Conservation (phyloP, 2,113 vertebrate species). For the Ornithorhynchus anatinus region DNA sequence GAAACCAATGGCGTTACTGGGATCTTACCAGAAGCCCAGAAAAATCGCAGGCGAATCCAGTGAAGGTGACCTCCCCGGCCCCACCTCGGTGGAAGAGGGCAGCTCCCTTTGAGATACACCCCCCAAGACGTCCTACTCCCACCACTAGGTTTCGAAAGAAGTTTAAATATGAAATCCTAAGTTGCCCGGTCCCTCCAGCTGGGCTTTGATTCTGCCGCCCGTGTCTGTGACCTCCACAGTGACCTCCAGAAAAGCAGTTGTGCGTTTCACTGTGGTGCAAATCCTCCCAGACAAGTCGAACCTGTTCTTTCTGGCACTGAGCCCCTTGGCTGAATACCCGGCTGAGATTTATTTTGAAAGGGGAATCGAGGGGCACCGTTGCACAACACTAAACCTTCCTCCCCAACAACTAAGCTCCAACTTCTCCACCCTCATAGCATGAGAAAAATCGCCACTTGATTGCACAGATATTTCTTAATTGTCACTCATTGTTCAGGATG, state of each 20-base stretch:
- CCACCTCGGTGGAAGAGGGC: too few relatives aligned
- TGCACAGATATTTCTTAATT: slow-evolving; percentile 53
- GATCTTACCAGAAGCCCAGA: too few relatives aligned
- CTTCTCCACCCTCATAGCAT: slow-evolving; percentile 66
- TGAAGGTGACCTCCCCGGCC: too few relatives aligned
- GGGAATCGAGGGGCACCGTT: slow-evolving; percentile 75
- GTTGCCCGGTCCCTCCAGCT: slow-evolving; percentile 27
- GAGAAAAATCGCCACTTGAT: slow-evolving; percentile 66
- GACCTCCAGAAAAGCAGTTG: slow-evolving; percentile 82
- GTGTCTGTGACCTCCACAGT: slow-evolving; percentile 72
- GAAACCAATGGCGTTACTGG: too few relatives aligned
- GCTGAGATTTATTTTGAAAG: slow-evolving; percentile 81
- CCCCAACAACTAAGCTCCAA: slow-evolving; percentile 65
- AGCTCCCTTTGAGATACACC: too few relatives aligned
- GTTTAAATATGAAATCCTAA: slow-evolving; percentile 41
- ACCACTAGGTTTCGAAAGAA: slow-evolving; percentile 41
- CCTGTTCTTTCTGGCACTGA: slow-evolving; percentile 84
- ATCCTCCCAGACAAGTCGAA: slow-evolving; percentile 84
- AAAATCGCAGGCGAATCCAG: too few relatives aligned
- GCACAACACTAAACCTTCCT: slow-evolving; percentile 71
- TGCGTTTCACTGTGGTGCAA: slow-evolving; percentile 78
- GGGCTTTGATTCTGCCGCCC: slow-evolving; percentile 51
- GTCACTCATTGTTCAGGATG: slow-evolving; percentile 47
- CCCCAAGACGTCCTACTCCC: slow-evolving; percentile 4
- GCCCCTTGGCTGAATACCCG: slow-evolving; percentile 76